Evolutionary conservation across 2,888 invertebrate species (phyloP), one percentile per base, ranked within the genome.

Genomic region (Proisotoma minuta): DNA sequence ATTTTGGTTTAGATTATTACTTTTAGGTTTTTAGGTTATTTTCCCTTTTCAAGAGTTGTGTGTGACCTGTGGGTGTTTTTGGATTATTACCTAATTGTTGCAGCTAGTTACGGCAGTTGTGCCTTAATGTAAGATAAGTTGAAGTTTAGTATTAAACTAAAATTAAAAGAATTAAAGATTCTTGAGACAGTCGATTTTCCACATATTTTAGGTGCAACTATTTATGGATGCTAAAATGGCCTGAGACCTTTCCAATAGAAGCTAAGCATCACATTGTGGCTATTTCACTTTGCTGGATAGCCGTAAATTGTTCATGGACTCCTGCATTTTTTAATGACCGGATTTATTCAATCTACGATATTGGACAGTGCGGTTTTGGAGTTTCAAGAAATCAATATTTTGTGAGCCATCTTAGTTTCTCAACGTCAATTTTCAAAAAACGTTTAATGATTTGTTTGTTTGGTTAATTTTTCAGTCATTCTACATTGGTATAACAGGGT

Each of bases 21-120:
- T n/a, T n/a, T n/a, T n/a, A n/a, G n/a, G n/a, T n/a, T n/a, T n/a
- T n/a, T n/a, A n/a, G 70, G 71, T 1, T 70, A 71, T 27, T 73
- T 73, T 43, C 73, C 73, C 1, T 61, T 73, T 5, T 58, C 65
- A 2, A n/a, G 56, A 8, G 26, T 47, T 1, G 56, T 66, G 54
- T 71, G 73, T 54, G 63, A 64, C n/a, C 24, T 69, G 26, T 71
- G 69, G 70, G 66, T 71, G 4, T 71, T 68, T 34, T 64, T 68
- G 40, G 71, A 71, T 50, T 73, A 73, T 29, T 73, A 67, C 43
- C 59, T 71, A 28, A 73, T 73, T 26, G 66, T 73, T 4, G 63
- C 65, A 0, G 61, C 69, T 3, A 63, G 68, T 27, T 65, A 66
- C 51, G 68, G 70, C 27, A 68, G 67, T 49, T 52, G 66, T 18